Base-by-base conservation (phyloP, 35 echinoderm and acorn worm species). In the Ophiothrix spiculata region DNA sequence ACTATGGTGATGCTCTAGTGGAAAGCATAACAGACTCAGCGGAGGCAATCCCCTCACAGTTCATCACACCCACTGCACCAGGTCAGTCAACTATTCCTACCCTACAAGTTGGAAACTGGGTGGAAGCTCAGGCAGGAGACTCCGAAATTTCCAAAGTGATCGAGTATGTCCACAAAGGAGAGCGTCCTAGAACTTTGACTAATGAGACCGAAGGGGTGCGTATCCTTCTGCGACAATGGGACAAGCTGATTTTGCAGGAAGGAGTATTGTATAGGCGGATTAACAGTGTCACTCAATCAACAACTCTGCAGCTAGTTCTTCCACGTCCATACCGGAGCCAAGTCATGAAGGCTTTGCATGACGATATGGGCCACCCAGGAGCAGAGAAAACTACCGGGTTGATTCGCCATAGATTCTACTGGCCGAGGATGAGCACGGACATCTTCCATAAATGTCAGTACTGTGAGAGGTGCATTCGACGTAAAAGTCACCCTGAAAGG, bases 351-450 rank as follows among this genome's bases (percentile, higher is more conserved):
- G 31, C 28, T 32, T 28, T 92, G 15, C 85, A 92, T 49, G 60
- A 88, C 32, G 69, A 92, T 11, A 25, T 80, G 38, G 85, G 90
- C 31, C 90, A 92, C 32, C 56, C 49, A 21, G 90, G 77, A 54
- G 64, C 39, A 33, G 90, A 92, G 29, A 39, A 74, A 49, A 87
- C 79, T 32, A 35, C 88, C 1, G 78, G 21, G 0, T 37, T 79
- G 0, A 38, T 74, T 0, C 39, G 85, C 28, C 28, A 32, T 19
- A 38, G 85, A 23, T 92, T 92, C 79, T 92, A 92, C 54, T 92
- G 90, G 85, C 79, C 90, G 21, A 45, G 79, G 1, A 92, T 92
- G 90, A 54, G 78, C 2, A 40, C 80, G 2, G 0, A 75, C 8
- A 81, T 92, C 25, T 56, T 25, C 14, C 40, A 35, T 32, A 88